Percentiles rank a stretch among this genome's conserved stretches.
phyloP scores from a whole-genome alignment of 2,113 vertebrate genomes.

The Polypterus bichir region DNA sequence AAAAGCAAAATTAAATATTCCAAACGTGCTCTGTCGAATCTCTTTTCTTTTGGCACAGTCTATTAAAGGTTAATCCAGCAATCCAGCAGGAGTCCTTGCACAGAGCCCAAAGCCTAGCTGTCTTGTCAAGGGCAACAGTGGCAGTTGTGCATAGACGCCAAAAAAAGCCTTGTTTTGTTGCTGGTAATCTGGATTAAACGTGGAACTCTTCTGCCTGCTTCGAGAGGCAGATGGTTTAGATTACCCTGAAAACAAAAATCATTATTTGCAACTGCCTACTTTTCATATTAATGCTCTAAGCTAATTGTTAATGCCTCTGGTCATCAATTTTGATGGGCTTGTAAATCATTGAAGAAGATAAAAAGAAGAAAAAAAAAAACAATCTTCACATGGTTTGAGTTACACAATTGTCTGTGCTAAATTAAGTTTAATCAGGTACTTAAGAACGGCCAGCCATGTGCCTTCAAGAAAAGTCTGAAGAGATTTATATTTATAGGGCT shows the following conservation, averaged over 20 bases:
- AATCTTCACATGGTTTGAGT: slow-evolving; percentile 28
- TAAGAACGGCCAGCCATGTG: slow-evolving; percentile 25
- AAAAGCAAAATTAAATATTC: not conserved
- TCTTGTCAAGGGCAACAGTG: slow-evolving; percentile 59
- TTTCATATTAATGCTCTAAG: slow-evolving; percentile 46
- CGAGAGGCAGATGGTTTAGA: slow-evolving; percentile 81
- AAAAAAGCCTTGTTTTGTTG: slow-evolving; percentile 42
- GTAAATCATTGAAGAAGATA: slow-evolving; percentile 10
- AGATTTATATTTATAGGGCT: slow-evolving; percentile 25
- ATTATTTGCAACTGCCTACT: slow-evolving; percentile 43
- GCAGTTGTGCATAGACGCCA: slow-evolving; percentile 49
- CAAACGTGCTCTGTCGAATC: not conserved
- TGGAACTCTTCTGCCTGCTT: slow-evolving; percentile 51
- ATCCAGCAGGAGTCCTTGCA: slow-evolving; percentile 41
- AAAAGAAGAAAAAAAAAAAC: slow-evolving; percentile 27
- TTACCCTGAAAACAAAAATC: slow-evolving; percentile 37
- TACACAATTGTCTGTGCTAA: not conserved
- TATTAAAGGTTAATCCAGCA: not conserved
- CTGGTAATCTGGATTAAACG: slow-evolving; percentile 92
- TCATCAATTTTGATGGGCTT: not conserved
- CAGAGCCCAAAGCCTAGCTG: slow-evolving; percentile 46
- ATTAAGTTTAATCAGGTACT: slow-evolving; percentile 41
- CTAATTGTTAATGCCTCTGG: slow-evolving; percentile 32
- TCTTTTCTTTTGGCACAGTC: too few relatives aligned
- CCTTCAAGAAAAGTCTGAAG: slow-evolving; percentile 16